Conservation (phyloP, 2,113 vertebrate genomes). For the Corydoras maculifer region DNA sequence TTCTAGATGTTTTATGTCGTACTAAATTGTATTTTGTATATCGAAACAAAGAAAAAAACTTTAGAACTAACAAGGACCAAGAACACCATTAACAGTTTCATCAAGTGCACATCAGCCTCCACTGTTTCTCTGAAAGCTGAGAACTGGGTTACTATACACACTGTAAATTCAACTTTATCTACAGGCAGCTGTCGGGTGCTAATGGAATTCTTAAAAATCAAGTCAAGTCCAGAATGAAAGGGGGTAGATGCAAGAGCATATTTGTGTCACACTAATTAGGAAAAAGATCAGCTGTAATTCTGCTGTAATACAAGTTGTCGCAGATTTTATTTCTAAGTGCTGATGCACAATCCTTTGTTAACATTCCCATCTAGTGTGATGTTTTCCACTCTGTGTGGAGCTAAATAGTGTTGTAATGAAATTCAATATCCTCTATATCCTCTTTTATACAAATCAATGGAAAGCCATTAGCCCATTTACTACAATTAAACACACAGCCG, state of each 20-base stretch:
- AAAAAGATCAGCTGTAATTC: background rate
- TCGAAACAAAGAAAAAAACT: too few relatives aligned
- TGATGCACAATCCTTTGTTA: too few relatives aligned
- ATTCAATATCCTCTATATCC: slow-evolving; percentile 15
- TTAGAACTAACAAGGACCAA: background rate
- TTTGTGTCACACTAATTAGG: background rate
- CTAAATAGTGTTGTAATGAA: background rate
- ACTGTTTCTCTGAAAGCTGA: too few relatives aligned
- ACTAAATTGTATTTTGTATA: too few relatives aligned
- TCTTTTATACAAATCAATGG: slow-evolving; percentile 19
- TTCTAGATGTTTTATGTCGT: too few relatives aligned
- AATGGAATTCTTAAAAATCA: background rate
- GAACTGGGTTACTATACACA: background rate
- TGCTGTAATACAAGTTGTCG: background rate
- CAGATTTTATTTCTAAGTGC: background rate
- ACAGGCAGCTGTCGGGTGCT: background rate
- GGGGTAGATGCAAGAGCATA: background rate
- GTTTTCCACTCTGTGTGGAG: background rate
- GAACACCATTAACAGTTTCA: background rate
- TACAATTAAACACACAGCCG: slow-evolving; percentile 21
- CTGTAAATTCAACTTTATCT: slow-evolving; percentile 3
- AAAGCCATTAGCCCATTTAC: slow-evolving; percentile 36
- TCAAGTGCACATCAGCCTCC: too few relatives aligned
- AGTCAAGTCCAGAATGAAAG: background rate
- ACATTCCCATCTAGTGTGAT: background rate